Conservation (phyloP, 64 coral and sea anemone genomes). For the Montipora foliosa region DNA sequence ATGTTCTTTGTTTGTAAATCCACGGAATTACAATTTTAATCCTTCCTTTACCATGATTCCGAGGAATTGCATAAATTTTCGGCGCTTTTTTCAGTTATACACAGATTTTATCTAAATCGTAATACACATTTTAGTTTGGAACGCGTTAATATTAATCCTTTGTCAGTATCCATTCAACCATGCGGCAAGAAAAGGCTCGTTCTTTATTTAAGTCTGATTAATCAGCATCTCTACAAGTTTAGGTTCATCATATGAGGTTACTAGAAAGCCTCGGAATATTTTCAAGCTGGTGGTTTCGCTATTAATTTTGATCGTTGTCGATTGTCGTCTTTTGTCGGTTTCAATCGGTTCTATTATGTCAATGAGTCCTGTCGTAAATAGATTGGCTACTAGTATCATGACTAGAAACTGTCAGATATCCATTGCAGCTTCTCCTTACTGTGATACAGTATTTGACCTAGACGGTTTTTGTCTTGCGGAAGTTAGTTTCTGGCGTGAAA, state of each 20-base stretch:
- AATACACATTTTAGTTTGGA: too few species aligned
- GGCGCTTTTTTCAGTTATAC: too few species aligned
- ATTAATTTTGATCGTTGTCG: too few species aligned
- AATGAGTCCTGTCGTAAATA: slow-evolving; percentile 17
- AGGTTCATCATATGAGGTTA: slow-evolving; percentile 38
- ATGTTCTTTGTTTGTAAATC: too few species aligned
- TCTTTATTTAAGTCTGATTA: not conserved
- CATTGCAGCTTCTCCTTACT: slow-evolving; percentile 19
- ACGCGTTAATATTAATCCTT: too few species aligned
- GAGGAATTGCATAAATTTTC: too few species aligned
- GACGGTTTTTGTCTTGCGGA: slow-evolving; percentile 24
- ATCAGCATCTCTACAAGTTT: slow-evolving; percentile 25
- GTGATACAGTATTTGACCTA: not conserved
- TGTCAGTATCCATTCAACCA: too few species aligned
- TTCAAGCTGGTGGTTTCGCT: too few species aligned
- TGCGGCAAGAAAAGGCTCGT: slow-evolving; percentile 30
- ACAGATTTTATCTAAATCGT: too few species aligned
- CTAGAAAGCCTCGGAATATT: slow-evolving; percentile 38
- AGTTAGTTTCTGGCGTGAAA: not conserved
- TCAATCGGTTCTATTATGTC: slow-evolving; percentile 45
- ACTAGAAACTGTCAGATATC: not conserved
- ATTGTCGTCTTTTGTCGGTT: slow-evolving; percentile 14
- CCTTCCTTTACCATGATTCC: too few species aligned
- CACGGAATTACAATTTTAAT: too few species aligned
- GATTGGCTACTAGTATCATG: slow-evolving; percentile 39